Conservation (phyloP, 2,888 invertebrate species). For the Horisme vitalbata region DNA sequence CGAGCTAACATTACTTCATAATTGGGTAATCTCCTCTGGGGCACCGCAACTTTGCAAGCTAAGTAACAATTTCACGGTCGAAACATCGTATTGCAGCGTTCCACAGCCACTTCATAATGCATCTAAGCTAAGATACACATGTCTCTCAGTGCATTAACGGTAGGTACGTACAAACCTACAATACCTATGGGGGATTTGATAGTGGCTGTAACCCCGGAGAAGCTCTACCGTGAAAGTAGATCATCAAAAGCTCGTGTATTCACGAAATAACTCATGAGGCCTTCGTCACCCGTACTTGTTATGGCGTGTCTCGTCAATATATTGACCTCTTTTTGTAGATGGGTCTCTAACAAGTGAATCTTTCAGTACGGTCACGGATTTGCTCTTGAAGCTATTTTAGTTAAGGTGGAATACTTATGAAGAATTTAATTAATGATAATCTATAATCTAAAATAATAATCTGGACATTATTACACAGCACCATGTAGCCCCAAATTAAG, state of each 20-base stretch:
- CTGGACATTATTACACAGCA: too few species aligned
- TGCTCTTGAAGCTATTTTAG: too few species aligned
- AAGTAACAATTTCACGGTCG: slow-evolving; percentile 28
- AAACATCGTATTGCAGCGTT: slow-evolving; percentile 20
- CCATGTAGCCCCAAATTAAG: too few species aligned
- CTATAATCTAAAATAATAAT: too few species aligned
- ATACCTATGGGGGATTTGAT: slow-evolving; percentile 20
- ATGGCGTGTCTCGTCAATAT: too few species aligned
- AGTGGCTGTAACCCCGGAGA: slow-evolving; percentile 13
- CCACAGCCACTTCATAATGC: slow-evolving; percentile 28
- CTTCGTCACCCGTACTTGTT: neutral
- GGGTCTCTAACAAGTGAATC: too few species aligned
- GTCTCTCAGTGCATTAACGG: slow-evolving; percentile 22
- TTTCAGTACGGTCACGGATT: too few species aligned
- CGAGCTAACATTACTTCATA: slow-evolving; percentile 11
- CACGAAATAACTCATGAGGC: neutral
- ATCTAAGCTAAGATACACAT: slow-evolving; percentile 23
- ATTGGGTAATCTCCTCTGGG: slow-evolving; percentile 7
- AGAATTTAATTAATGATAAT: too few species aligned
- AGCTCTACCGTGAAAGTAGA: slow-evolving; percentile 19
- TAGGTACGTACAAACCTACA: slow-evolving; percentile 12
- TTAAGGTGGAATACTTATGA: too few species aligned
- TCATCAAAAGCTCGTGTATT: neutral
- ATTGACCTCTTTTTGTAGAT: too few species aligned
- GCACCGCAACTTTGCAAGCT: slow-evolving; percentile 9